These are phyloP conservation scores for Caranx melampygus DNA, from an alignment of 2,113 vertebrate species.

Conservation along the genomic window DNA sequence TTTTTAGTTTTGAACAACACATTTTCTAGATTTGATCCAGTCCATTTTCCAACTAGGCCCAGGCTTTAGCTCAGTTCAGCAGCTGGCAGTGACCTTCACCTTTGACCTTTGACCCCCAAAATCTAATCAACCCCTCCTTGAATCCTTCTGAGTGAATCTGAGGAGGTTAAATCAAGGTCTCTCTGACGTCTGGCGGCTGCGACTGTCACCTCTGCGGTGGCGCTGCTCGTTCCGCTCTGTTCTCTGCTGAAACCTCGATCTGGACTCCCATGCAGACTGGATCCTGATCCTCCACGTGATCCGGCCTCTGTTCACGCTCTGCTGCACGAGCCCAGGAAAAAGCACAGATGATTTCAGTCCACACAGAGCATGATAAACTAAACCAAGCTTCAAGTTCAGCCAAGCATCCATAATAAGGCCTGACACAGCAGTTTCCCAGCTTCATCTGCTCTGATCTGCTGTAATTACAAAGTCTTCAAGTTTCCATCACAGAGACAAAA, in stretches of 20 bases:
- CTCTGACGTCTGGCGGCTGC: too few species aligned
- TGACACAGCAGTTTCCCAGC: conserved; percentile 26
- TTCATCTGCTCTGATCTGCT: conserved; percentile 16
- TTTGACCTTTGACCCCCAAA: too few species aligned
- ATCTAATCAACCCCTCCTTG: too few species aligned
- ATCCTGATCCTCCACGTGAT: conserved; percentile 3
- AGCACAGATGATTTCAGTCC: conserved; percentile 28
- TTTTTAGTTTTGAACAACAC: too few species aligned
- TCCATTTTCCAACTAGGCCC: too few species aligned
- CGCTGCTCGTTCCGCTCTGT: neutral
- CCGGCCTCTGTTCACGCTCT: conserved; percentile 13
- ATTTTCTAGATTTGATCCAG: too few species aligned
- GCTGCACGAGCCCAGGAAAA: conserved; percentile 28
- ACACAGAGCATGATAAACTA: conserved; percentile 16
- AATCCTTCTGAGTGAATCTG: too few species aligned
- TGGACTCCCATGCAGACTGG: neutral
- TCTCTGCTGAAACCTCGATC: neutral
- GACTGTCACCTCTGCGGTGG: neutral
- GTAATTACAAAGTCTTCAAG: conserved; percentile 21
- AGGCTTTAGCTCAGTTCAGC: too few species aligned
- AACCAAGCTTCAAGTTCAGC: conserved; percentile 25
- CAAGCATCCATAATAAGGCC: conserved; percentile 25
- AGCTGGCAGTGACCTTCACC: too few species aligned
- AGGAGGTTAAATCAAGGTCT: too few species aligned
- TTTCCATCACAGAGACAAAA: conserved; percentile 37